Evolutionary conservation across 1,140 invertebrate species (phyloP).

Genomic region (Melanaphis sacchari): DNA sequence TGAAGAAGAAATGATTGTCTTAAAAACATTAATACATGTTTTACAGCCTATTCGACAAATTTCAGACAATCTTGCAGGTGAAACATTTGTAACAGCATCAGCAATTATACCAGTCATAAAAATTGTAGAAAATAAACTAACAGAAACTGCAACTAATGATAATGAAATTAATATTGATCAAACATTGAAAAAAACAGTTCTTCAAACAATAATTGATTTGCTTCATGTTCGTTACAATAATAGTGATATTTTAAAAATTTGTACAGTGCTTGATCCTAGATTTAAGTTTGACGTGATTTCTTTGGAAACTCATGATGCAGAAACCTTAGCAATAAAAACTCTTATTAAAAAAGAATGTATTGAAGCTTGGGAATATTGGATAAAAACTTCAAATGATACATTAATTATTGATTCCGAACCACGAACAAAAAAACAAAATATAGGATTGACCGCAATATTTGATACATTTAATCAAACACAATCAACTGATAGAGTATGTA

Average conservation of each 20-base stretch:
- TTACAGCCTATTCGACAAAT: constrained; percentile 17
- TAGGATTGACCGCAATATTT: background rate
- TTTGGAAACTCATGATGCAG: background rate
- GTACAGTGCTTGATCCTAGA: background rate
- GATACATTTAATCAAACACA: constrained; percentile 1
- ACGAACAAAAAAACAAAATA: constrained; percentile 2
- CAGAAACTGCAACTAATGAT: background rate
- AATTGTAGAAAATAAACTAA: background rate
- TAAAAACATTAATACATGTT: background rate
- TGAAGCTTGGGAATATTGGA: background rate
- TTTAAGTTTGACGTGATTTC: constrained; percentile 13
- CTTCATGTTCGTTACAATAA: background rate
- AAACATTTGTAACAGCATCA: constrained; percentile 20
- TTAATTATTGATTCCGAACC: background rate
- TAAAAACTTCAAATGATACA: background rate
- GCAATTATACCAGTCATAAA: background rate
- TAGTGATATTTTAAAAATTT: background rate
- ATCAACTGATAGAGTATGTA: background rate
- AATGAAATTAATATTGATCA: constrained; percentile 1
- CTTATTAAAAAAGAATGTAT: constrained; percentile 1
- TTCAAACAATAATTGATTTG: constrained; percentile 4
- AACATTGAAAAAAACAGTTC: constrained; percentile 14
- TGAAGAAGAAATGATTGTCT: constrained; percentile 25
- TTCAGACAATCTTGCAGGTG: constrained; percentile 4
- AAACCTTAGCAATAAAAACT: background rate